Base-by-base conservation (phyloP, 2,888 invertebrate genomes). In the Brachyptera putata region DNA sequence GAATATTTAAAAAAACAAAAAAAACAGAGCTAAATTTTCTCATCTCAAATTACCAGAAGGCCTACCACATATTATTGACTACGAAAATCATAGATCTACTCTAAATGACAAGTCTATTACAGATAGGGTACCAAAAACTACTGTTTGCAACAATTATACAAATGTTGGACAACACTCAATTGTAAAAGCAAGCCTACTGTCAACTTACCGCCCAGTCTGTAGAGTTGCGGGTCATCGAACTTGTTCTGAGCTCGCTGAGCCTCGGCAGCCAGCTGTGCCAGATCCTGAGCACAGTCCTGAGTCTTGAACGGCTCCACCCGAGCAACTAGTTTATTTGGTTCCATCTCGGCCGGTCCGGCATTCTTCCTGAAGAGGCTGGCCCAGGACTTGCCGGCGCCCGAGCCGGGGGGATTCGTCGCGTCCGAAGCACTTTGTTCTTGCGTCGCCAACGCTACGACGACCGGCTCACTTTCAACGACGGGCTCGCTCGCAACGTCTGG, bases 181-280 rank as follows among this genome's bases (percentile, higher is more conserved):
- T n/a, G n/a, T n/a, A n/a, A n/a, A n/a, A n/a, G n/a, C n/a, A n/a
- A n/a, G n/a, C n/a, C n/a, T n/a, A n/a, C n/a, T n/a, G 30, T 30
- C 5, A 11, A 75, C 76, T 79, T 74, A 87, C 87, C 86, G 74
- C 85, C 87, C 80, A 86, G 84, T 69, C 84, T 79, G 68, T 84
- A 84, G 0, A 83, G 82, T 68, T 82, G 80, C 1, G 87, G 87
- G 74, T 87, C 85, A 67, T 85, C 80, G 65, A 79, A 18, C 24
- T 30, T 57, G 5, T n/a, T 50, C 30, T 3, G 64, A 14, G 18
- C 16, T 2, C 53, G 53, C 11, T 11, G 1, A 4, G 53, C 53
- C 1, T 53, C 53, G 16, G 53, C 53, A 1, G 34, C 53, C 13
- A 36, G 16, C 22, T 16, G 36, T 14, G 53, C 53, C 16, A 11